phyloP scores from a whole-genome alignment of 1,140 invertebrate species.

The Drosophila seguyi region DNA sequence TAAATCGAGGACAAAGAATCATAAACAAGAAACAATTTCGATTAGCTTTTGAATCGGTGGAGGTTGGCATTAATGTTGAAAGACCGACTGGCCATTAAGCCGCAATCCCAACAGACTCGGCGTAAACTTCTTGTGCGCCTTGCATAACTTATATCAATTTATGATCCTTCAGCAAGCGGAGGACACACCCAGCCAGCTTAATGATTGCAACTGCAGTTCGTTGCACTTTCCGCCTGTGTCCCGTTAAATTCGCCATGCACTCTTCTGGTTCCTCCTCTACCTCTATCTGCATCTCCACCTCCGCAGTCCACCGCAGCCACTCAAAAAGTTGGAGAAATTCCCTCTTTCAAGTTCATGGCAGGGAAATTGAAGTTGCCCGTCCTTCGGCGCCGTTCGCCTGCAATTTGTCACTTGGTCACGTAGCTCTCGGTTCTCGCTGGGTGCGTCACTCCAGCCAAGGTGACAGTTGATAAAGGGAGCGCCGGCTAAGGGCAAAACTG shows the following conservation, averaged over 20 bases:
- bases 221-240: constrained; percentile 49
- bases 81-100: constrained; percentile 9
- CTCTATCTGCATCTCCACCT: constrained; percentile 6
- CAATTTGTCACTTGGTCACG: constrained; percentile 83
- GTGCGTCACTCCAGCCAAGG: constrained; percentile 44
- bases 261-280: neutral
- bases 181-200: constrained; percentile 42
- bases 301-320: constrained; percentile 40
- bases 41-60: constrained; percentile 26
- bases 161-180: constrained; percentile 19
- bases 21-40: constrained; percentile 38
- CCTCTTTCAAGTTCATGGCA: constrained; percentile 77
- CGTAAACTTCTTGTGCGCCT: constrained; percentile 36
- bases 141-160: constrained; percentile 62
- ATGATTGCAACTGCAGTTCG: constrained; percentile 64
- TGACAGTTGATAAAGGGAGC: constrained; percentile 49
- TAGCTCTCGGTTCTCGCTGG: constrained; percentile 51
- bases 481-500: constrained; percentile 29
- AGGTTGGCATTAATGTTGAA: constrained; percentile 10
- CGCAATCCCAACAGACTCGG: constrained; percentile 24
- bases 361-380: constrained; percentile 62
- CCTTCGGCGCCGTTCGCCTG: constrained; percentile 47
- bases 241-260: constrained; percentile 12
- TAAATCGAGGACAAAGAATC: constrained; percentile 34
- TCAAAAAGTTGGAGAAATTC: constrained; percentile 54